Conservation (phyloP, 2,113 vertebrate genomes). For the Varanus salvator region DNA sequence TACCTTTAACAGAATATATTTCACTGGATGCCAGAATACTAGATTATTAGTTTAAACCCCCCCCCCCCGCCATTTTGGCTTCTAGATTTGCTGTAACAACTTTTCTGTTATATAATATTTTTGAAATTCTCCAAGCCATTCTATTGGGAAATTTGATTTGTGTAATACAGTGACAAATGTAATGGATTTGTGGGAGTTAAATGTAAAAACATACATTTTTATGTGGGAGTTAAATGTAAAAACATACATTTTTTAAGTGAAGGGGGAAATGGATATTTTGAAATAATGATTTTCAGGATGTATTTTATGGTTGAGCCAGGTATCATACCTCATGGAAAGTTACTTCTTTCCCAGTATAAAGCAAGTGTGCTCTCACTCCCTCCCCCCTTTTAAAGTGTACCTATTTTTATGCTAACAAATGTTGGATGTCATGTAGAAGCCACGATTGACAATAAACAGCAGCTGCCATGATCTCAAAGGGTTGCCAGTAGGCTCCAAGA, state of each 20-base stretch:
- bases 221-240: background rate
- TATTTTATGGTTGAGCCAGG: background rate
- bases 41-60: background rate
- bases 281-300: background rate
- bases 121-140: background rate
- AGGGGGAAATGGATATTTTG: conserved; percentile 3
- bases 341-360: background rate
- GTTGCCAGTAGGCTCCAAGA: background rate
- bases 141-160: background rate
- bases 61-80: no score
- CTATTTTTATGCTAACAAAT: conserved; percentile 44
- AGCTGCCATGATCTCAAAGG: conserved; percentile 12
- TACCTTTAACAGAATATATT: background rate
- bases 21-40: background rate
- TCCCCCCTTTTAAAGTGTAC: background rate
- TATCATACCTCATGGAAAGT: background rate
- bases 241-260: background rate
- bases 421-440: conserved; percentile 18
- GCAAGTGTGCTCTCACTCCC: no score
- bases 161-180: background rate
- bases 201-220: background rate
- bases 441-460: conserved; percentile 26
- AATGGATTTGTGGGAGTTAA: background rate
- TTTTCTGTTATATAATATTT: background rate
- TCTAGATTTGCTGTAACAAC: background rate